Conservation (phyloP, 2,797 vertebrate species). For the Anguilla marmorata region DNA sequence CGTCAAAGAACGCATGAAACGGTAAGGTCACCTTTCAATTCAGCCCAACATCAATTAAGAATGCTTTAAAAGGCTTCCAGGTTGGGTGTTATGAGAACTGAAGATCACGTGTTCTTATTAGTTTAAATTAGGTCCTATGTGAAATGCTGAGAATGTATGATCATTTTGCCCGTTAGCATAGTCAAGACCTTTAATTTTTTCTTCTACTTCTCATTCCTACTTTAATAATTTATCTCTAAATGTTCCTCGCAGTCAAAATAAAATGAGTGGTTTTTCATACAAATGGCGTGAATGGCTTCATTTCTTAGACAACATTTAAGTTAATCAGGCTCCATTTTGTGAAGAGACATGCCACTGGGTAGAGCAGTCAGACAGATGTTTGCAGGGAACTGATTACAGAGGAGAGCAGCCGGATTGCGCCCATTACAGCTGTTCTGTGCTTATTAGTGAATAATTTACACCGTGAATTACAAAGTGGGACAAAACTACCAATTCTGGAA, state of each 20-base stretch:
- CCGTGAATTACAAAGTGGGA: not conserved
- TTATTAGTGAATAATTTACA: not conserved
- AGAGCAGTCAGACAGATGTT: not conserved
- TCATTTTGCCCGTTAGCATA: not conserved
- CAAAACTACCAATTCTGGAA: too few species aligned
- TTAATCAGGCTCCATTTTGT: not conserved
- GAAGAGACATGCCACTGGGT: not conserved
- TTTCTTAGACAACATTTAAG: not conserved
- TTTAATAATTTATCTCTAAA: not conserved
- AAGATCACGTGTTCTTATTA: not conserved
- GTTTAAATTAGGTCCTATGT: not conserved
- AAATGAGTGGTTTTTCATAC: too few species aligned
- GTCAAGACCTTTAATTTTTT: not conserved
- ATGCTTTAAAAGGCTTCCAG: not conserved
- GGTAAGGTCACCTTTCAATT: constrained; percentile 70
- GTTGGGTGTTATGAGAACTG: not conserved
- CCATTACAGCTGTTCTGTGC: not conserved
- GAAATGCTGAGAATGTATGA: not conserved
- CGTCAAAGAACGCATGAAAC: constrained; percentile 86
- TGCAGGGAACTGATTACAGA: not conserved
- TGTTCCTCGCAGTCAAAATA: not conserved
- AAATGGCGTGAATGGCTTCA: too few species aligned
- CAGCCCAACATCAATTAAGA: not conserved
- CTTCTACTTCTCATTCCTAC: not conserved
- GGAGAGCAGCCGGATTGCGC: not conserved